phyloP scores from a whole-genome alignment of 2,888 invertebrate species.

The Chrysolina haemoptera region DNA sequence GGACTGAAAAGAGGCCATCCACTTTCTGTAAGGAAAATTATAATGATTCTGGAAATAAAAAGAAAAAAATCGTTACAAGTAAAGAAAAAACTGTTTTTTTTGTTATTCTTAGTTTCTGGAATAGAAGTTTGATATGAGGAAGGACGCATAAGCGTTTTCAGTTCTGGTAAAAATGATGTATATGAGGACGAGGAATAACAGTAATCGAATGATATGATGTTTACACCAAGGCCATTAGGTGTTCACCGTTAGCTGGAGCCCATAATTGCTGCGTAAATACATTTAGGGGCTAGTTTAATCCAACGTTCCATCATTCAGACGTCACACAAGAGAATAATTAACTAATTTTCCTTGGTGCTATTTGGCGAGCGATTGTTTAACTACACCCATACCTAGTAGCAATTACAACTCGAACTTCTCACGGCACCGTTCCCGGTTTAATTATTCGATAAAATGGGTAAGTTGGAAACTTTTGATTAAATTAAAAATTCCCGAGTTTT shows the following conservation, averaged over 20 bases:
- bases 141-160: neutral
- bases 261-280: constrained; percentile 58
- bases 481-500: constrained; percentile 59
- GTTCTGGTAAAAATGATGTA: neutral
- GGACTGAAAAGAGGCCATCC: neutral
- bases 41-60: neutral
- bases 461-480: constrained; percentile 58
- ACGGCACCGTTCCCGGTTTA: constrained; percentile 55
- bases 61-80: too few species aligned
- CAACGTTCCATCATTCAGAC: constrained; percentile 53
- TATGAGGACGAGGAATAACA: neutral
- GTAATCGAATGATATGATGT: constrained; percentile 15
- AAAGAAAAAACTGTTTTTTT: neutral
- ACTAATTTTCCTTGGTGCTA: constrained; percentile 59
- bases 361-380: constrained; percentile 61
- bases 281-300: constrained; percentile 56
- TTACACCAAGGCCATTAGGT: constrained; percentile 23
- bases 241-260: constrained; percentile 37
- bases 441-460: constrained; percentile 60
- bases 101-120: too few species aligned
- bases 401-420: constrained; percentile 58
- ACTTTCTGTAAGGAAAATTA: neutral
- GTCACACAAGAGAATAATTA: constrained; percentile 58
- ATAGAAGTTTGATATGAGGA: too few species aligned
- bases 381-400: constrained; percentile 58